These are phyloP conservation scores for Potamarius usumacintae DNA, from an alignment of 2,113 vertebrate species.

Conservation along the genomic window DNA sequence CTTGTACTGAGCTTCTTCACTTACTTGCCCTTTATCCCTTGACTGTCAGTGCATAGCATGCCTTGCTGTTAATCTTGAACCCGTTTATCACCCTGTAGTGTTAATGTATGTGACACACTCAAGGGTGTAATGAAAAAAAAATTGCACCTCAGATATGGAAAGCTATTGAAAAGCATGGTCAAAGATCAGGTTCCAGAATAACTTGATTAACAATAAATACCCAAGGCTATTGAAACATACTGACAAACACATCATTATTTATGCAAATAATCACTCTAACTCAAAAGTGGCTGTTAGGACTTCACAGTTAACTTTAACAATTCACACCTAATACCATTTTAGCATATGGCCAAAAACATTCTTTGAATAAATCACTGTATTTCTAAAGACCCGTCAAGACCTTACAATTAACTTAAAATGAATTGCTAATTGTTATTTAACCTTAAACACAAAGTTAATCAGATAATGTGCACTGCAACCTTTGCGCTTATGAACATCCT, in stretches of 20 bases:
- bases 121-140: neutral
- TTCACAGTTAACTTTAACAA: neutral
- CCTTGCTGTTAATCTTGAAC: slow-evolving; percentile 20
- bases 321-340: neutral
- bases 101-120: slow-evolving; percentile 11
- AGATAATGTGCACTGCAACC: neutral
- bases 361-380: neutral
- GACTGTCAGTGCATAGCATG: neutral
- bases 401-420: neutral
- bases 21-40: slow-evolving; percentile 9
- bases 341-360: neutral
- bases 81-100: slow-evolving; percentile 23
- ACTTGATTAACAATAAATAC: neutral
- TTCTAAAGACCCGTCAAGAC: neutral
- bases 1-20: slow-evolving; percentile 16
- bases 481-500: neutral
- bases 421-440: neutral
- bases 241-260: neutral
- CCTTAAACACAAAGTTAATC: neutral
- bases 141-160: neutral
- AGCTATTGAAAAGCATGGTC: neutral
- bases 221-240: neutral
- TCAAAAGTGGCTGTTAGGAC: neutral
- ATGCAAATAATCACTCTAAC: neutral
- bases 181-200: neutral